A percentile compares a stretch with the other conserved stretches of the same genome.
Conservation (phyloP, 2,888 invertebrate genomes). For the Lasioglossum morio region DNA sequence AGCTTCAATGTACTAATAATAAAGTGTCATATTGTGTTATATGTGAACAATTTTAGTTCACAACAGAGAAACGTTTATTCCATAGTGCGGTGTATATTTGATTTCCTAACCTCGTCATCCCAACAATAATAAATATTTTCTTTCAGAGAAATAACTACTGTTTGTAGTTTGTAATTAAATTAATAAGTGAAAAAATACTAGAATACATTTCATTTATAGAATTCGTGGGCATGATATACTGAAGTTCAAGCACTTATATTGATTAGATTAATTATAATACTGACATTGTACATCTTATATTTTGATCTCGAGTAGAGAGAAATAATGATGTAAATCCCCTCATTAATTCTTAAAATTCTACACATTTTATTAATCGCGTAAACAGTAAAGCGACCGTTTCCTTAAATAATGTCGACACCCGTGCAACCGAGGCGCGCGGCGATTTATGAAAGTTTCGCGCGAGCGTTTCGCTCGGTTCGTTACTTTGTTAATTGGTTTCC, state of each 20-base stretch:
- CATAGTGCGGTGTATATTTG: too few relatives aligned
- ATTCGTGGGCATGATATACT: background rate
- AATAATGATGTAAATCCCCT: too few relatives aligned
- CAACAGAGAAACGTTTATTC: too few relatives aligned
- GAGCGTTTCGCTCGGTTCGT: conserved; percentile 14
- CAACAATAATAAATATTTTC: background rate
- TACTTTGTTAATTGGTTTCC: conserved; percentile 30
- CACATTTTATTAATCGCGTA: background rate
- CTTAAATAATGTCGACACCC: background rate
- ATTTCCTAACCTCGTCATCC: too few relatives aligned
- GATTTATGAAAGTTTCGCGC: conserved; percentile 3
- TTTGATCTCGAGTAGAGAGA: too few relatives aligned
- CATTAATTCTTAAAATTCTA: background rate
- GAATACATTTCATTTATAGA: background rate
- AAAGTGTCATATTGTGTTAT: too few relatives aligned
- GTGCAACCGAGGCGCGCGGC: background rate
- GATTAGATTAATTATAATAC: too few relatives aligned
- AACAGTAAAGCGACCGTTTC: background rate
- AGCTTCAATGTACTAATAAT: too few relatives aligned
- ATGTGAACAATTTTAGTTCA: too few relatives aligned
- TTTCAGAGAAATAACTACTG: background rate
- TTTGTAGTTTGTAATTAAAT: background rate
- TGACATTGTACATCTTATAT: too few relatives aligned
- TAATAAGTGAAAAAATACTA: background rate
- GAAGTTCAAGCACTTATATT: too few relatives aligned